Base-by-base conservation (phyloP, 1,140 invertebrate species). In the Bursaphelenchus mucronatus region DNA sequence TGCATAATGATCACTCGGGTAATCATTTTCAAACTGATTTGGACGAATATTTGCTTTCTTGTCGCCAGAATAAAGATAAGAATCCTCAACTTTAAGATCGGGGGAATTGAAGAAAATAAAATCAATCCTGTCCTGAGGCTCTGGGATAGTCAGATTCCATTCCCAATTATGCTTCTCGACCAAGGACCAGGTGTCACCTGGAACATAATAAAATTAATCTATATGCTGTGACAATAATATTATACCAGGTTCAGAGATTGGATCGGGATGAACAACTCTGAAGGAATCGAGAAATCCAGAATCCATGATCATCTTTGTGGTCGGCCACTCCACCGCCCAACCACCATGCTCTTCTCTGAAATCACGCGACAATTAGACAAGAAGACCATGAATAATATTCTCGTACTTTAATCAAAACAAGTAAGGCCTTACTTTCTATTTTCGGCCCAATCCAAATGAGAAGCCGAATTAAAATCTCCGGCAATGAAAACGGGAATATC, bases 401-500 rank as follows among this genome's bases (percentile, higher is more conserved):
- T 17, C 15, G 15, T 13, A n/a, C n/a, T n/a, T 55, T n/a, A 44
- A 43, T 55, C 6, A 13, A 54, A 55, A n/a, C 15, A 47, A 74
- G 15, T 8, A 13, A 13, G 15, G 0, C 19, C 39, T 17, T 45
- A 75, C 75, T 73, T 79, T 39, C 45, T 74, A 13, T 61, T 51
- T 15, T 81, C 73, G 8, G 39, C 63, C 75, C 76, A 79, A 63
- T 79, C 77, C 30, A 69, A 57, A 64, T 80, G 78, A 0, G 78
- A 79, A n/a, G 77, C 78, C 15, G 61, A 49, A 58, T 79, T 79
- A 46, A 79, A 79, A 30, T 79, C 77, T 9, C 77, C 77, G 1
- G 66, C 64, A 10, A 79, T 69, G 43, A 79, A 63, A 15, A 79
- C 45, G 30, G 76, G 76, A 13, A 54, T 17, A 17, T 46, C 47